These are phyloP conservation scores for roundworm (Caenorhabditis elegans) DNA, from an alignment of 1,140 invertebrate genomes.

Conservation along the genomic window DNA sequence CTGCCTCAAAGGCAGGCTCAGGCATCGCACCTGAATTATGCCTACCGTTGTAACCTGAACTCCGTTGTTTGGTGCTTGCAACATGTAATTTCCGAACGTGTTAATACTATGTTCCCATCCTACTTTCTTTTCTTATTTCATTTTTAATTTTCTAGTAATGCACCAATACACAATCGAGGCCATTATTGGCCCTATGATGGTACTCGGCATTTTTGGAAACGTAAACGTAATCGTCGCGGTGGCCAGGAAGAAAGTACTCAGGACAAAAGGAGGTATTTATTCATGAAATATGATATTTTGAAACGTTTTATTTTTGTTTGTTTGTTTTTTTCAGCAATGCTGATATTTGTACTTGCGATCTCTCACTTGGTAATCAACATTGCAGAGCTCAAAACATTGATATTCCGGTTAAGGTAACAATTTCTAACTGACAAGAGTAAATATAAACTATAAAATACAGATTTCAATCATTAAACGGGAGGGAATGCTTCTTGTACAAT, in stretches of 20 bases:
- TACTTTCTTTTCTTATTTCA: background rate
- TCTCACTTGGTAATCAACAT: background rate
- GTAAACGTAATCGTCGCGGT: background rate
- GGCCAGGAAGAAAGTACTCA: background rate
- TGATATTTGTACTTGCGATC: background rate
- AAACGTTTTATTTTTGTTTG: too few species aligned
- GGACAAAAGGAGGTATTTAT: background rate
- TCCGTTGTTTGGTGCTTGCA: too few species aligned
- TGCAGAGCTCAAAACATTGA: background rate
- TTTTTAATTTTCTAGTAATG: background rate
- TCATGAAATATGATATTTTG: background rate
- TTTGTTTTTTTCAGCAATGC: background rate
- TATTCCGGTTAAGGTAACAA: background rate
- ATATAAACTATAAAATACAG: too few species aligned
- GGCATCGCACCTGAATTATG: too few species aligned
- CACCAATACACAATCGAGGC: background rate
- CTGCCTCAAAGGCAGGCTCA: too few species aligned
- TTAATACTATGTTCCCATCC: background rate
- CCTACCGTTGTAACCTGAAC: too few species aligned
- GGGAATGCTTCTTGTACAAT: conserved; percentile 17
- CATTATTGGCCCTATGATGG: background rate
- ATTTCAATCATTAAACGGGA: background rate
- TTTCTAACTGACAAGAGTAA: too few species aligned
- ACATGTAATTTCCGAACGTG: too few species aligned
- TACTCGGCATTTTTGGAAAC: background rate